Conservation (phyloP, 2,888 invertebrate genomes). For the Sicus ferrugineus region DNA sequence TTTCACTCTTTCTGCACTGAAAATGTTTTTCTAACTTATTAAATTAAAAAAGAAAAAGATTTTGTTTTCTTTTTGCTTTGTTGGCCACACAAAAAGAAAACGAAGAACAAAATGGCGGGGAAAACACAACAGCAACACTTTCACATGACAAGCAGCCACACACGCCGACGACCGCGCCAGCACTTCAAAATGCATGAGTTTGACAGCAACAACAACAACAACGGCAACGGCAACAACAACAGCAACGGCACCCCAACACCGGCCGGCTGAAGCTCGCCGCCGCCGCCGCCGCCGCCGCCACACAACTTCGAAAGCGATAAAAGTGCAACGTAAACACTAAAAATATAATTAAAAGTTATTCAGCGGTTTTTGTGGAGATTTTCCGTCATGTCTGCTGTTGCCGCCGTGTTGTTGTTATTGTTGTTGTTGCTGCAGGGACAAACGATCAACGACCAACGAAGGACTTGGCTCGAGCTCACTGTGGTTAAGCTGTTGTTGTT, state of each 20-base stretch:
- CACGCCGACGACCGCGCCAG: background rate
- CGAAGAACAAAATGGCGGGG: no score
- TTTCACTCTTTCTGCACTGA: background rate
- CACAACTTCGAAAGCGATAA: constrained; percentile 20
- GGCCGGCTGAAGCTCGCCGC: no score
- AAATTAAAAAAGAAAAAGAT: background rate
- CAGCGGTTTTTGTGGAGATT: background rate
- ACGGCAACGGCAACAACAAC: no score
- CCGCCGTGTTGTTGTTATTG: constrained; percentile 2
- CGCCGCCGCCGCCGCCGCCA: no score
- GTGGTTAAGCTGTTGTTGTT: background rate
- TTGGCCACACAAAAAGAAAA: no score
- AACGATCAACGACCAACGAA: constrained; percentile 18
- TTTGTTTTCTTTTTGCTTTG: no score
- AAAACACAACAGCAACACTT: background rate
- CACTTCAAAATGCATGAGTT: background rate
- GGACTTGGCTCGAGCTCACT: background rate
- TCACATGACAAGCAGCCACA: background rate
- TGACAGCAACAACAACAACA: background rate
- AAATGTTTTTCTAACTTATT: background rate
- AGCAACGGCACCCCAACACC: no score
- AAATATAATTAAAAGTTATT: constrained; percentile 33
- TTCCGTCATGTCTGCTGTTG: background rate
- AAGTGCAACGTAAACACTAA: constrained; percentile 32
- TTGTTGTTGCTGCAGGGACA: background rate